Conservation (phyloP, 2,888 invertebrate genomes). For the Anoplius nigerrimus region DNA sequence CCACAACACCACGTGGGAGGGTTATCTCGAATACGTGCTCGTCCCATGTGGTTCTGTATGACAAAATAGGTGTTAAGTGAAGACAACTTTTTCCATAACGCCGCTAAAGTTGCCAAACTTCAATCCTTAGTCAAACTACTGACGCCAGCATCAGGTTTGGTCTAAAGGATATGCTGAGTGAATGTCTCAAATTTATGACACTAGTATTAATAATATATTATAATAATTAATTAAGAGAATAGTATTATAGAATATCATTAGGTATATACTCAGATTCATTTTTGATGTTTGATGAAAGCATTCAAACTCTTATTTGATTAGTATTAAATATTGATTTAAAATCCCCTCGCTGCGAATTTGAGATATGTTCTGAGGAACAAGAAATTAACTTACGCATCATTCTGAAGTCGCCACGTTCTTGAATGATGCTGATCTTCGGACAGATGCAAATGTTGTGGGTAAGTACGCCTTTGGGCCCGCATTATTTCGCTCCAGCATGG, state of each 20-base stretch:
- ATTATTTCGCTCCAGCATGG: slow-evolving; percentile 96
- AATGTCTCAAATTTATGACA: too few species aligned
- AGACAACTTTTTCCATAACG: not conserved
- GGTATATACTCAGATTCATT: not conserved
- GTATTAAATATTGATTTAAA: too few species aligned
- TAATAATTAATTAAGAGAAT: too few species aligned
- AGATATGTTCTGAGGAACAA: too few species aligned
- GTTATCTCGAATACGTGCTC: slow-evolving; percentile 94
- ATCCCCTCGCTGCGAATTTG: too few species aligned
- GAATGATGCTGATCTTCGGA: slow-evolving; percentile 84
- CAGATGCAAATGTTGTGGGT: slow-evolving; percentile 87
- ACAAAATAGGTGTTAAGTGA: slow-evolving; percentile 3
- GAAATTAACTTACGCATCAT: slow-evolving; percentile 80
- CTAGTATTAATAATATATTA: not conserved
- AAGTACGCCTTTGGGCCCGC: slow-evolving; percentile 91
- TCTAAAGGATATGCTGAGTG: too few species aligned
- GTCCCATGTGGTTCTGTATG: slow-evolving; percentile 85
- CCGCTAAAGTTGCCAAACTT: not conserved
- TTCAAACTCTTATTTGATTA: not conserved
- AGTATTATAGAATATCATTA: too few species aligned
- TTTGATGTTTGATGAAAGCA: too few species aligned
- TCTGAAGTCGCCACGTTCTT: slow-evolving; percentile 91
- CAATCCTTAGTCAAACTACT: too few species aligned
- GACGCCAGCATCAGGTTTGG: too few species aligned
- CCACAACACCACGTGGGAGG: slow-evolving; percentile 82